Conservation (phyloP, 2,888 invertebrate genomes). For the Agrenia bidenticulata region DNA sequence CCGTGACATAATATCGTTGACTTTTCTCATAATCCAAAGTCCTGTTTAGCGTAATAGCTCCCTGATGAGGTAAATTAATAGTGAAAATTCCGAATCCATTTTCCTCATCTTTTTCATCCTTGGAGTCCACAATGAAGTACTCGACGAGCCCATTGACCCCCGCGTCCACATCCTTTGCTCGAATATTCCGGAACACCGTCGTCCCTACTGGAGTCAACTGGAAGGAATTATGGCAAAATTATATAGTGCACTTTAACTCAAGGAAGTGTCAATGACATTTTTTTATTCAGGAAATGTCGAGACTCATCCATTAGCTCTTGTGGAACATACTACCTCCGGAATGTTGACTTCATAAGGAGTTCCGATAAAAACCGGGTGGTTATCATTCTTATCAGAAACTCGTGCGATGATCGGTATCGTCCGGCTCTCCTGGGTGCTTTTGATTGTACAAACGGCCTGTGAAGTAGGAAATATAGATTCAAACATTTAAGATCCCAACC, state of each 20-base stretch:
- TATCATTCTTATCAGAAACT: constrained; percentile 85
- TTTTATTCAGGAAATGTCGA: not conserved
- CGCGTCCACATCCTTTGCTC: constrained; percentile 78
- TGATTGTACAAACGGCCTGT: constrained; percentile 79
- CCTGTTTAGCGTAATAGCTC: constrained; percentile 80
- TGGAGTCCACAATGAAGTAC: constrained; percentile 73
- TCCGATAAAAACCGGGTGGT: constrained; percentile 75
- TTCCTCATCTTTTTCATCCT: constrained; percentile 63
- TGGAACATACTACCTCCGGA: constrained; percentile 71
- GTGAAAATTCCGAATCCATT: constrained; percentile 82
- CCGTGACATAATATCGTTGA: constrained; percentile 81
- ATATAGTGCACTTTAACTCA: too few species aligned
- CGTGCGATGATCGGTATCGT: constrained; percentile 85
- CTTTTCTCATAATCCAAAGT: constrained; percentile 85
- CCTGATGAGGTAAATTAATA: constrained; percentile 84
- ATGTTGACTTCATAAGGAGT: constrained; percentile 80
- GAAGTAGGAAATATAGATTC: too few species aligned
- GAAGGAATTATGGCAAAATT: too few species aligned
- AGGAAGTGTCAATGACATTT: too few species aligned
- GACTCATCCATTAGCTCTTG: not conserved
- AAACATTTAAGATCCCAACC: too few species aligned
- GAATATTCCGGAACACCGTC: constrained; percentile 78
- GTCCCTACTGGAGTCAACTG: constrained; percentile 82
- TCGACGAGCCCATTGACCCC: constrained; percentile 86
- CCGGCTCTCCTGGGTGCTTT: constrained; percentile 74